Evolutionary conservation across 2,888 invertebrate species (phyloP).

Genomic region (Nomada ferruginata): DNA sequence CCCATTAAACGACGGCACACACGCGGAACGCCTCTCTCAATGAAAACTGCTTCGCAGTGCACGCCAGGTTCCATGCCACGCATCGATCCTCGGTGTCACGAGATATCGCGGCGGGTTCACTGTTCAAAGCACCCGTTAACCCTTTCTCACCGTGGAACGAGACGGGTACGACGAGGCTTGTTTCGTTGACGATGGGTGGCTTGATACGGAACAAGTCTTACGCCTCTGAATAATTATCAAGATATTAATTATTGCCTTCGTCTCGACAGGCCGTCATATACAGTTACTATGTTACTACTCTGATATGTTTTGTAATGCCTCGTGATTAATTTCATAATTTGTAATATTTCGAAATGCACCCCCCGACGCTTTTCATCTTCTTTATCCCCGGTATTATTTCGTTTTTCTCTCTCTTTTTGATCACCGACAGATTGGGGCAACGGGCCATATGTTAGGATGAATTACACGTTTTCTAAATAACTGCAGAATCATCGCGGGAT

Average conservation of each 20-base stretch:
- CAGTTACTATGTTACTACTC: background rate
- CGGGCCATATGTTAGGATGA: conserved; percentile 20
- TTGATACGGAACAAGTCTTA: background rate
- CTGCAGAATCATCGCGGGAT: conserved; percentile 29
- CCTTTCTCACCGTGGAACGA: conserved; percentile 13
- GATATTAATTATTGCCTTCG: background rate
- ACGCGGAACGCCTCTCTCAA: conserved; percentile 46
- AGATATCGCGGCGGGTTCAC: conserved; percentile 32
- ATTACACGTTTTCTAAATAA: background rate
- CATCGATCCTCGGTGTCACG: conserved; percentile 29
- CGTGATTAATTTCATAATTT: background rate
- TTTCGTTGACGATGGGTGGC: too few species aligned
- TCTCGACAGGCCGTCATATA: background rate
- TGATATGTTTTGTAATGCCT: background rate
- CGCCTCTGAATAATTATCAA: background rate
- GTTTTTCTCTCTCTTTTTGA: background rate
- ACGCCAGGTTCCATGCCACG: conserved; percentile 6
- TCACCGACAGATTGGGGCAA: background rate
- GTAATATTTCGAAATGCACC: background rate
- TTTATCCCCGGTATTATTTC: too few species aligned
- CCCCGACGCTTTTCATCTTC: background rate
- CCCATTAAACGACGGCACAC: conserved; percentile 54
- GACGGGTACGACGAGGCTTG: background rate
- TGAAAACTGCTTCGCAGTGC: conserved; percentile 28
- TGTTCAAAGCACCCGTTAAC: conserved; percentile 39